These are phyloP conservation scores for Cremastinae sp. DNA, from an alignment of 2,888 invertebrate genomes.

Conservation along the genomic window DNA sequence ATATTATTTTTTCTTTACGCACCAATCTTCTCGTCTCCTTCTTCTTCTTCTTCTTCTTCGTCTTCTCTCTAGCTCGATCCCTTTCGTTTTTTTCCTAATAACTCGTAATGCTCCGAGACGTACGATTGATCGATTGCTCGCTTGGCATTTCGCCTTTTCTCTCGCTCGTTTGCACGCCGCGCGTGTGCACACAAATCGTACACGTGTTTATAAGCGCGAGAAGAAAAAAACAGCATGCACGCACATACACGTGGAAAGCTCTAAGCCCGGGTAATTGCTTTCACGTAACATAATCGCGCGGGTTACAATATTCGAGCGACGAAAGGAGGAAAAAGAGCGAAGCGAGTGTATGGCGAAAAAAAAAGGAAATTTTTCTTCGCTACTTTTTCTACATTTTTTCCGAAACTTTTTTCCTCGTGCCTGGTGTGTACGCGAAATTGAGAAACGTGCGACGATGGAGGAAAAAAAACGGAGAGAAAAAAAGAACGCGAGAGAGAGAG, in stretches of 20 bases:
- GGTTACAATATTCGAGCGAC: conserved; percentile 27
- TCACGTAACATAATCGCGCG: conserved; percentile 24
- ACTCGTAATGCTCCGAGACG: conserved; percentile 54
- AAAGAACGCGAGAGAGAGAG: background rate
- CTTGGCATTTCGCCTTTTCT: conserved; percentile 50
- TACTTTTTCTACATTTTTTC: background rate
- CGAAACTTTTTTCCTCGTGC: background rate
- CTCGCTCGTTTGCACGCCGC: conserved; percentile 1
- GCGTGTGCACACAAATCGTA: background rate
- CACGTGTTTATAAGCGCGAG: background rate
- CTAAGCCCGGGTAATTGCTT: conserved; percentile 48
- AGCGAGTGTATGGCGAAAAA: background rate
- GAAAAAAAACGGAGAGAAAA: background rate
- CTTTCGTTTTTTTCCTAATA: conserved; percentile 54
- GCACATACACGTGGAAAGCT: conserved; percentile 18
- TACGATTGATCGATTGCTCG: conserved; percentile 55
- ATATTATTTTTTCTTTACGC: background rate
- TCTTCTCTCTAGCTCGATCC: conserved; percentile 41
- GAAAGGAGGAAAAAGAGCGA: conserved; percentile 5
- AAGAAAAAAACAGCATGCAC: background rate
- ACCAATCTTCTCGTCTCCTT: conserved; percentile 23
- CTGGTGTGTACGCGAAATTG: conserved; percentile 37
- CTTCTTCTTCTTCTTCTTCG: background rate
- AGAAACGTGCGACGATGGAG: conserved; percentile 19
- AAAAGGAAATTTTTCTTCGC: background rate